Percentiles rank a stretch among this genome's conserved stretches.
Evolutionary conservation across 2,888 invertebrate genomes (phyloP).

Genomic region (Sesamia inferens): DNA sequence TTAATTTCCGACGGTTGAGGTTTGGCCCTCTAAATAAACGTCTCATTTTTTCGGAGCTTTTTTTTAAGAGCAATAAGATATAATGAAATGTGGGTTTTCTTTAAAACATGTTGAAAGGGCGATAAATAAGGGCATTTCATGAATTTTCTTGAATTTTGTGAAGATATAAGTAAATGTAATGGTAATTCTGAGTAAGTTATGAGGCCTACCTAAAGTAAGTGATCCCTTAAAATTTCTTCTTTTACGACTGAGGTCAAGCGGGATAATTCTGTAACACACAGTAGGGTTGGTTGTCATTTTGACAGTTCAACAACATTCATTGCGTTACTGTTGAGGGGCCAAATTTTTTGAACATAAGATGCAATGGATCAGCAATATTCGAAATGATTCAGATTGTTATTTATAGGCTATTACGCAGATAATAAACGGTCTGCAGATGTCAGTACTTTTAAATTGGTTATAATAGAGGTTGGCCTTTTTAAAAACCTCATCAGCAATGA

Average conservation of each 20-base stretch:
- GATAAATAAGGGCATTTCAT: conserved; percentile 37
- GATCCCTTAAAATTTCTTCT: conserved; percentile 6
- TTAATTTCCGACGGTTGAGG: conserved; percentile 59
- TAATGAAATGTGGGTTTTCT: conserved; percentile 42
- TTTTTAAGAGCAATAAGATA: conserved; percentile 42
- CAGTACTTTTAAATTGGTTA: too few species aligned
- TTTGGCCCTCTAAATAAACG: conserved; percentile 45
- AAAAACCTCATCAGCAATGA: too few species aligned
- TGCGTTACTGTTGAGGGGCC: background rate
- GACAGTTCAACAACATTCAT: background rate
- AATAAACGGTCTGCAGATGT: too few species aligned
- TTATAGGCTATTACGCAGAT: too few species aligned
- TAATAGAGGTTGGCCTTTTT: too few species aligned
- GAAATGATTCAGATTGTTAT: too few species aligned
- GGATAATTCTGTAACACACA: background rate
- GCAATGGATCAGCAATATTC: too few species aligned
- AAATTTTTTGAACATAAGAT: background rate
- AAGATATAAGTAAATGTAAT: conserved; percentile 9
- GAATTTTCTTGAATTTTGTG: conserved; percentile 19
- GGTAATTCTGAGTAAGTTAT: conserved; percentile 26
- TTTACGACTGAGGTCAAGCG: background rate
- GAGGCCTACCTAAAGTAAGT: background rate
- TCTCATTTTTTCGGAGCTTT: conserved; percentile 23
- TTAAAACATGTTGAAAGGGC: conserved; percentile 45
- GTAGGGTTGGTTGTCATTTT: background rate